Evolutionary conservation across 2,797 vertebrate genomes (phyloP).

Genomic region (Geotria australis): DNA sequence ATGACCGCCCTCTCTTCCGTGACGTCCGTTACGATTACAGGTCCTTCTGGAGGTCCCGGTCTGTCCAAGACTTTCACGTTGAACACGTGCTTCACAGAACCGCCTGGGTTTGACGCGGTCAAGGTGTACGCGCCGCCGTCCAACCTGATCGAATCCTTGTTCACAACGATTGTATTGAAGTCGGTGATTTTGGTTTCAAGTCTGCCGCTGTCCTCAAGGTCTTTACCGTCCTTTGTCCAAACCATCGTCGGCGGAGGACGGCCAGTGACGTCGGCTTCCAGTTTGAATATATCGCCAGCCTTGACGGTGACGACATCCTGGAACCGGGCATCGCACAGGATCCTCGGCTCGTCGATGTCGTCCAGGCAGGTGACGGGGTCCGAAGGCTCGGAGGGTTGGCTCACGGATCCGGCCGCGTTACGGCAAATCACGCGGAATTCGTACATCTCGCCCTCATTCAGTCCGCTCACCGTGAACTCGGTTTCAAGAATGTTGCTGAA

Average conservation of each 20-base stretch:
- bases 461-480: conserved; percentile 65
- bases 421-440: conserved; percentile 74
- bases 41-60: conserved; percentile 65
- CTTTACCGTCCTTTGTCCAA: conserved; percentile 85
- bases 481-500: conserved; percentile 90
- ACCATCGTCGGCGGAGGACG: conserved; percentile 59
- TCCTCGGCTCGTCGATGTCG: conserved; percentile 62
- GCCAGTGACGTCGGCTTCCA: conserved; percentile 78
- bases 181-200: conserved; percentile 55
- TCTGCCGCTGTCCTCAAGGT: conserved; percentile 61
- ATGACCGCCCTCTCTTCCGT: conserved; percentile 63
- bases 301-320: conserved; percentile 55
- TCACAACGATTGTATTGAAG: conserved; percentile 42
- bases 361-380: conserved; percentile 78
- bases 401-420: conserved; percentile 69
- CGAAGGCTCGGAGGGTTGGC: conserved; percentile 58
- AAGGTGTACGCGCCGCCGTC: conserved; percentile 68
- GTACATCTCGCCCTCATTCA: conserved; percentile 62
- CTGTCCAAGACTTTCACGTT: conserved; percentile 82
- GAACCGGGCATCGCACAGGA: conserved; percentile 72
- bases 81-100: conserved; percentile 81
- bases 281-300: conserved; percentile 64
- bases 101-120: conserved; percentile 73
- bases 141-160: conserved; percentile 59
- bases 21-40: conserved; percentile 39